Conservation (phyloP, 2,888 invertebrate genomes). For the Lysandra bellargus region DNA sequence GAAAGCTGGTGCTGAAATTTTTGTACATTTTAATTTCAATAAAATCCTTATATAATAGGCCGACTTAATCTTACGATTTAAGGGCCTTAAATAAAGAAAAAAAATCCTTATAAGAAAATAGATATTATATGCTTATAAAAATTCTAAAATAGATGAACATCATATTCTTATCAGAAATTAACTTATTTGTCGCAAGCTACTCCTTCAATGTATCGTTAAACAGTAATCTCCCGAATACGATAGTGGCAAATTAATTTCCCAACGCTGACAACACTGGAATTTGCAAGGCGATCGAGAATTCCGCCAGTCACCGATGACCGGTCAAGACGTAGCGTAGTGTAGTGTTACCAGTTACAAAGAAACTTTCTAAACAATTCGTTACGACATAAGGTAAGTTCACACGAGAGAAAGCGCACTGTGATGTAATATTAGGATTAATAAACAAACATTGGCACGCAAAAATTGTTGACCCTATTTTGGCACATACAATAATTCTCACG, state of each 20-base stretch:
- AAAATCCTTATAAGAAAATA: too few species aligned
- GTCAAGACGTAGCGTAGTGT: background rate
- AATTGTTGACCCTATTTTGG: background rate
- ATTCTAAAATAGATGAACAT: too few species aligned
- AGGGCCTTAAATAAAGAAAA: too few species aligned
- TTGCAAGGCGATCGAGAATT: slow-evolving; percentile 12
- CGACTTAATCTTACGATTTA: too few species aligned
- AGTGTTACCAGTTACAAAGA: background rate
- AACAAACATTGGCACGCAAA: slow-evolving; percentile 1
- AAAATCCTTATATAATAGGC: too few species aligned
- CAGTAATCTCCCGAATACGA: too few species aligned
- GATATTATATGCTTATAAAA: too few species aligned
- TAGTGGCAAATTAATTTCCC: background rate
- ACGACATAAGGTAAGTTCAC: background rate
- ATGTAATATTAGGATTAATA: background rate
- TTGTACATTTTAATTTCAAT: too few species aligned
- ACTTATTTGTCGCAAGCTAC: too few species aligned
- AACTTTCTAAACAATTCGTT: slow-evolving; percentile 9
- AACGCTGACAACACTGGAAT: slow-evolving; percentile 1
- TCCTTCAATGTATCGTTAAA: too few species aligned
- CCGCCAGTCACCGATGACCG: slow-evolving; percentile 9
- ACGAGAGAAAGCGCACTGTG: background rate
- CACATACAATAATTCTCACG: background rate
- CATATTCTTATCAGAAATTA: too few species aligned
- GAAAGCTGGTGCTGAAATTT: too few species aligned